Conservation (phyloP, 2,888 invertebrate genomes). For the Pogonocherus hispidulus region DNA sequence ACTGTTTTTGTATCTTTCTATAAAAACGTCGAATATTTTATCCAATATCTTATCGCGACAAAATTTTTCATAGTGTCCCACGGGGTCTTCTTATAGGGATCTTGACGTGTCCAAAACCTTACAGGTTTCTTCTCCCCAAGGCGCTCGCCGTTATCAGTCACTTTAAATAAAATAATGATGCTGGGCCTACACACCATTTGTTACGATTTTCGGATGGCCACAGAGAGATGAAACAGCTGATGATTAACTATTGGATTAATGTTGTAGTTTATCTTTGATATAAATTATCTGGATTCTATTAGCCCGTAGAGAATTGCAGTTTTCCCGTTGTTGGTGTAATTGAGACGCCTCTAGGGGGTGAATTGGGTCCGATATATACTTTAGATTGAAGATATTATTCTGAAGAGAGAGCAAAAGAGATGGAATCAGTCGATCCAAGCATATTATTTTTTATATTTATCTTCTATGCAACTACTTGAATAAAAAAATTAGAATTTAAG, state of each 20-base stretch:
- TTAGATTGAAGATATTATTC: conserved; percentile 3
- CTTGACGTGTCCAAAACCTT: conserved; percentile 26
- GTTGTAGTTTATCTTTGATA: conserved; percentile 23
- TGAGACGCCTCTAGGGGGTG: conserved; percentile 1
- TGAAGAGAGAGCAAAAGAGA: no score
- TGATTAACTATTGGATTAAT: conserved; percentile 30
- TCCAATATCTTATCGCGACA: conserved; percentile 11
- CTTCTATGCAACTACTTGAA: no score
- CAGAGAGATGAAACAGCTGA: conserved; percentile 13
- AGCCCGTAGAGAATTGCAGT: conserved; percentile 20
- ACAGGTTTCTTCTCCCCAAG: conserved; percentile 25
- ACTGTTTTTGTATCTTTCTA: no score
- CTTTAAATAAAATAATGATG: conserved; percentile 29
- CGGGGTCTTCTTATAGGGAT: conserved; percentile 19
- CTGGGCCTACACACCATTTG: conserved; percentile 21
- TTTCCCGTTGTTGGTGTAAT: conserved; percentile 15
- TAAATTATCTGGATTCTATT: conserved; percentile 12
- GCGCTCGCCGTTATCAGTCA: conserved; percentile 26
- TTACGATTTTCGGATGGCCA: conserved; percentile 24
- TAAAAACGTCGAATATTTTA: no score
- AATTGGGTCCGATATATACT: background rate
- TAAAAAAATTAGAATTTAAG: no score
- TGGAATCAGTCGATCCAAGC: no score
- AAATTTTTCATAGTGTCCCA: conserved; percentile 19
- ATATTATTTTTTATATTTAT: no score